phyloP scores from a whole-genome alignment of 2,888 invertebrate species.

The Drosophila meridiana region DNA sequence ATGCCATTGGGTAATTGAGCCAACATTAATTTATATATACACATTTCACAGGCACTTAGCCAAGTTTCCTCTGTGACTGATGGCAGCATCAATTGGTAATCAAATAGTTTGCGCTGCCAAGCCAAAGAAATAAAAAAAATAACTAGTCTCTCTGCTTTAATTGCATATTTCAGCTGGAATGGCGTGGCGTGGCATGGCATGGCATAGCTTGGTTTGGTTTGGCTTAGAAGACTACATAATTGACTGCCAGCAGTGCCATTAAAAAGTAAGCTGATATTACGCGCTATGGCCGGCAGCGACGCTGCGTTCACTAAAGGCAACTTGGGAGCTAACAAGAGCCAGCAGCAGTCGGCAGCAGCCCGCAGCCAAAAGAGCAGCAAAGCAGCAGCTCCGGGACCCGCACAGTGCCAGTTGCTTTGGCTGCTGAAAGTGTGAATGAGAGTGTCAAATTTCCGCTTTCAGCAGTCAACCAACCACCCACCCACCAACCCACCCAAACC shows the following conservation, averaged over 20 bases:
- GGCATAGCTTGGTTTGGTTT: constrained; percentile 14
- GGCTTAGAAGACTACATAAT: constrained; percentile 69
- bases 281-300: constrained; percentile 51
- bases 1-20: background rate
- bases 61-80: constrained; percentile 29
- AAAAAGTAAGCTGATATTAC: constrained; percentile 77
- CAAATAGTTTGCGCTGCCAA: constrained; percentile 65
- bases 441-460: constrained; percentile 79
- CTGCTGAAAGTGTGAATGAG: constrained; percentile 68
- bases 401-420: constrained; percentile 32
- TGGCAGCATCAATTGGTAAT: constrained; percentile 73
- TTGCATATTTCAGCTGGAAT: constrained; percentile 66
- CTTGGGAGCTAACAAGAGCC: background rate
- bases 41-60: constrained; percentile 32
- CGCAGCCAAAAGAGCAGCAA: constrained; percentile 1
- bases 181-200: background rate
- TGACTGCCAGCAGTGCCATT: constrained; percentile 71
- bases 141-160: constrained; percentile 47
- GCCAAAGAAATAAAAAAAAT: background rate
- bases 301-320: constrained; percentile 18
- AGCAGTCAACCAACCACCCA: constrained; percentile 32
- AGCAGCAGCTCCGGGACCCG: constrained; percentile 1
- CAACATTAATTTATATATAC: constrained; percentile 1
- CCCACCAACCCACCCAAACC: background rate
- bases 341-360: constrained; percentile 5